A percentile compares a stretch with the other conserved stretches of the same genome.
Conservation (phyloP, 2,888 invertebrate genomes). For the Oscheius sp. region DNA sequence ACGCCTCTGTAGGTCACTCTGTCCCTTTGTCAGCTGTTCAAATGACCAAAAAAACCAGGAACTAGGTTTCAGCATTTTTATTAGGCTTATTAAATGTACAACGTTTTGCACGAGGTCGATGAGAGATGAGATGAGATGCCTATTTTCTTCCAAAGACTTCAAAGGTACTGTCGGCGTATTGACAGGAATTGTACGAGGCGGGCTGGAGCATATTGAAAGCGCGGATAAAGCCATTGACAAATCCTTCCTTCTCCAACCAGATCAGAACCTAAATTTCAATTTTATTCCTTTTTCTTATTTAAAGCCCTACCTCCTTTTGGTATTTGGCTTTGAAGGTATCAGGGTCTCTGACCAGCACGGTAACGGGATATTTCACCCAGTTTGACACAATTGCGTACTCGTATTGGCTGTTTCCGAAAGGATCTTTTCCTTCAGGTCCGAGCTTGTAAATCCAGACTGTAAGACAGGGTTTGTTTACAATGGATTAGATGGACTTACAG, state of each 20-base stretch:
- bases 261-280: constrained; percentile 49
- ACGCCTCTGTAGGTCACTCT: constrained; percentile 18
- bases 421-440: constrained; percentile 70
- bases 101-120: constrained; percentile 22
- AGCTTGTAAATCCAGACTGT: constrained; percentile 71
- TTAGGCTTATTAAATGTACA: constrained; percentile 30
- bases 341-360: constrained; percentile 70
- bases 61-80: constrained; percentile 13
- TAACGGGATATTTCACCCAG: constrained; percentile 71
- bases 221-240: constrained; percentile 70
- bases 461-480: not conserved
- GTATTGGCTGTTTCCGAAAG: constrained; percentile 71
- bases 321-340: constrained; percentile 70
- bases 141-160: constrained; percentile 68
- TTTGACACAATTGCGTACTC: constrained; percentile 71
- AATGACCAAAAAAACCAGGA: too few species aligned
- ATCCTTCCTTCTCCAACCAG: constrained; percentile 67
- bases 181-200: constrained; percentile 67
- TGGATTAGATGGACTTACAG: constrained; percentile 46
- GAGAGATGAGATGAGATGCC: constrained; percentile 24
- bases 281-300: not conserved
- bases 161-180: constrained; percentile 70
- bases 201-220: constrained; percentile 71
- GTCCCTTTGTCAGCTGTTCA: not conserved
- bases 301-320: constrained; percentile 47